Conservation (phyloP, 2,888 invertebrate species). For the Trachelus stipa region DNA sequence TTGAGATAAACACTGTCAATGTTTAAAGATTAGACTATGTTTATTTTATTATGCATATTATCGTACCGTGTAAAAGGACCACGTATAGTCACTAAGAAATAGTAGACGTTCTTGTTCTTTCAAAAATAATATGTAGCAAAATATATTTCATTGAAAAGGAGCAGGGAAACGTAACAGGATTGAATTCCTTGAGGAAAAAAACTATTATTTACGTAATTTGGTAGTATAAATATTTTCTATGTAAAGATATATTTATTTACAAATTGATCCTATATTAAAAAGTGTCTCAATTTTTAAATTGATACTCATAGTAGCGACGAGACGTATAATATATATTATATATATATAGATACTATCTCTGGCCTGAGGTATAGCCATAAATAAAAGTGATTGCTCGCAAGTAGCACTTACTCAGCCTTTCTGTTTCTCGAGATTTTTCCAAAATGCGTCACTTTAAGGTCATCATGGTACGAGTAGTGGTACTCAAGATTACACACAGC, state of each 20-base stretch:
- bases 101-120: neutral
- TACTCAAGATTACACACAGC: constrained; percentile 22
- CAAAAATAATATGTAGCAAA: neutral
- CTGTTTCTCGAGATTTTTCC: constrained; percentile 18
- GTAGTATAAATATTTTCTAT: neutral
- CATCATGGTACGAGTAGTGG: constrained; percentile 10
- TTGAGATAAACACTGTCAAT: neutral
- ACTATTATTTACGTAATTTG: neutral
- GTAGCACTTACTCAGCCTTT: constrained; percentile 29
- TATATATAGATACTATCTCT: neutral
- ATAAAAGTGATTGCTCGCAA: constrained; percentile 16
- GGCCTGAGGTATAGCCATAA: neutral
- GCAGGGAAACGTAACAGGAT: neutral
- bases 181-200: neutral
- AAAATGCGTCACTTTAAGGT: constrained; percentile 24
- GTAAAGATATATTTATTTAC: constrained; percentile 6
- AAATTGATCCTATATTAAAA: neutral
- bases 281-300: neutral
- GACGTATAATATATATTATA: neutral
- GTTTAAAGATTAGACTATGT: neutral
- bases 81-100: neutral
- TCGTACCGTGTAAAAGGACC: neutral
- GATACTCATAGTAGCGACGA: neutral
- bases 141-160: neutral
- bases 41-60: neutral